These are phyloP conservation scores for Neodontobutis hainanensis DNA, from an alignment of 2,113 vertebrate species.

Conservation along the genomic window DNA sequence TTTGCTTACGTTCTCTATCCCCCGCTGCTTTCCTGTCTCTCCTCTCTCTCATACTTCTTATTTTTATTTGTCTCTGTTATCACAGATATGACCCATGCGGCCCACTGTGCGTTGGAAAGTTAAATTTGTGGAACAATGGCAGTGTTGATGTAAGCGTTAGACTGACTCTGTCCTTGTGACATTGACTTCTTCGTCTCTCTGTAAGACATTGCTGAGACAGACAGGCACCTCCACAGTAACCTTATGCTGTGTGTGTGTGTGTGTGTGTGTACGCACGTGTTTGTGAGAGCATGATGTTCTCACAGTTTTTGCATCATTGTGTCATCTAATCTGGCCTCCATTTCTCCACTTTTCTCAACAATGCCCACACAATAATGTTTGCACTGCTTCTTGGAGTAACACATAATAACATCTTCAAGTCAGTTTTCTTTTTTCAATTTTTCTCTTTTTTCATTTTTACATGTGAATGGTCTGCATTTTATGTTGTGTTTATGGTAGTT, in stretches of 20 bases:
- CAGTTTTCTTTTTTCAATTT: neutral
- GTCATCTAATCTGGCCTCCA: constrained; percentile 43
- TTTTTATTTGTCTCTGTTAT: no score
- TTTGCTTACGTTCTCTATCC: constrained; percentile 18
- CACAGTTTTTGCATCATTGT: constrained; percentile 62
- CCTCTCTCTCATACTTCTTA: neutral
- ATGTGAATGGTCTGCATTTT: neutral
- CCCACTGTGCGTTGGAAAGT: no score
- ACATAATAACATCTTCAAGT: neutral
- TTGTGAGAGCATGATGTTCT: constrained; percentile 21
- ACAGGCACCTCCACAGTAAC: constrained; percentile 70
- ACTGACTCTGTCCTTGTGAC: constrained; percentile 62
- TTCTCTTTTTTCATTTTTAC: neutral
- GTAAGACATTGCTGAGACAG: constrained; percentile 58
- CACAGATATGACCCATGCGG: no score
- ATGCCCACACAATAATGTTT: neutral
- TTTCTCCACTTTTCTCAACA: neutral
- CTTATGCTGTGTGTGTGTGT: constrained; percentile 33
- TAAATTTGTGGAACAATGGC: constrained; percentile 29
- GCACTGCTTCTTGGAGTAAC: neutral
- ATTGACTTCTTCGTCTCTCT: constrained; percentile 62
- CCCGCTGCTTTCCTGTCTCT: constrained; percentile 7
- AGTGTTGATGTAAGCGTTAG: constrained; percentile 32
- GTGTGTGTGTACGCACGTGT: constrained; percentile 10
- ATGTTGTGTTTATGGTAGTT: no score